Base-by-base conservation (phyloP, 1,140 invertebrate species). In the Littorina saxatilis region DNA sequence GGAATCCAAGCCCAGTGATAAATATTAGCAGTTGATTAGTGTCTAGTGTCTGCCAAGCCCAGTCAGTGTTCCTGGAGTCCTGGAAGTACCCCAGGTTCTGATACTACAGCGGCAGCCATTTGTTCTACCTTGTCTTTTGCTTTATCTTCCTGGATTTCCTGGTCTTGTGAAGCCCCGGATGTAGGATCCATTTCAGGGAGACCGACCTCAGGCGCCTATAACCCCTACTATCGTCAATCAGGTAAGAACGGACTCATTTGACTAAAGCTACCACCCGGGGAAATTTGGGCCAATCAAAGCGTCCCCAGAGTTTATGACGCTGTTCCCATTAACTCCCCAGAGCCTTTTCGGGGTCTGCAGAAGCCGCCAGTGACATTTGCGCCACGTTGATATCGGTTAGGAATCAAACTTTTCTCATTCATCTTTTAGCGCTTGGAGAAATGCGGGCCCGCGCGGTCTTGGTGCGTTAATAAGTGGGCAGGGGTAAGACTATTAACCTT, bases 221-320 rank as follows among this genome's bases (percentile, higher is more conserved):
- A 29, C 4, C 27, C 58, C 58, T 2, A 29, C 27, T 73, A 73
- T 73, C 43, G 43, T 50, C 70, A 73, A 50, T 73, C 40, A 50
- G 70, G 70, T 73, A 52, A 73, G 70, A 73, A 73, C 29, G 23
- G 40, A 39, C 70, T 27, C 50, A 73, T 27, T 73, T 43, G 70
- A 23, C 70, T 9, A 73, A 52, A 73, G 23, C 70, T 47, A 73
- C 70, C 70, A 73, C 50, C 66, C 32, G 35, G 23, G 32, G 9
- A 32, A 37, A 68, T 68, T 39, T 68, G 29, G 13, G 39, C 66
- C 66, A 39, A 68, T 37, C 66, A 68, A 32, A 13, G 4, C 1
- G 66, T 68, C 66, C 66, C 66, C 13, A 39, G 35, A 32, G 66
- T 39, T 39, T 39, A 27, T 1, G 35, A 35, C 23, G 4, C 11